Evolutionary conservation across 2,888 invertebrate genomes (phyloP).

Genomic region (Spisula subtruncata): DNA sequence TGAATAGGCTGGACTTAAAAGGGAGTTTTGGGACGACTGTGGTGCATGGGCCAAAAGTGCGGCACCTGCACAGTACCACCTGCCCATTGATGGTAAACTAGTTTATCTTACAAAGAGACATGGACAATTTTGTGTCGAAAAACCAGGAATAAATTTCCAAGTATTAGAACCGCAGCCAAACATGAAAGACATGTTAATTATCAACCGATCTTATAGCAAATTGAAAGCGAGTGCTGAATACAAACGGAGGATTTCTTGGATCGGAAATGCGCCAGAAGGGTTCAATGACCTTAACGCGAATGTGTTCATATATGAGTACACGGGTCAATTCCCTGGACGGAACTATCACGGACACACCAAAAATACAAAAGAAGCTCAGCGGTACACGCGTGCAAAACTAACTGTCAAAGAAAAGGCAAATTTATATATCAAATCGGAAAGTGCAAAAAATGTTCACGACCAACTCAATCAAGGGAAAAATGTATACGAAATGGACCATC

Average conservation of each 20-base stretch:
- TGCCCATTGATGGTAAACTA: not conserved
- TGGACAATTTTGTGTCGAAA: not conserved
- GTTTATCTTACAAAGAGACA: not conserved
- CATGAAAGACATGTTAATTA: not conserved
- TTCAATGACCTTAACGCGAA: not conserved
- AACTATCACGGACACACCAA: slow-evolving; percentile 16
- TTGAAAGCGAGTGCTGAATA: slow-evolving; percentile 13
- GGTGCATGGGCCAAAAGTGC: slow-evolving; percentile 29
- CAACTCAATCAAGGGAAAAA: slow-evolving; percentile 28
- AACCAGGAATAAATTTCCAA: not conserved
- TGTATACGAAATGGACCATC: slow-evolving; percentile 28
- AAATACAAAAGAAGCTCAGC: not conserved
- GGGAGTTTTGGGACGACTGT: slow-evolving; percentile 50
- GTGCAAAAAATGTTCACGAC: slow-evolving; percentile 43
- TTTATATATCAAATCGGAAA: slow-evolving; percentile 5
- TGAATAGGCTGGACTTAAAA: not conserved
- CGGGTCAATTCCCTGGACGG: slow-evolving; percentile 36
- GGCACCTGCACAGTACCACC: not conserved
- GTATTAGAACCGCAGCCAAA: not conserved
- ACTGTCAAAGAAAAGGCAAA: slow-evolving; percentile 6
- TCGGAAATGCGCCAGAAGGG: slow-evolving; percentile 29
- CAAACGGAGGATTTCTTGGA: slow-evolving; percentile 42
- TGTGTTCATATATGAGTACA: too few species aligned
- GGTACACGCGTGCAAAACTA: slow-evolving; percentile 24
- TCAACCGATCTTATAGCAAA: slow-evolving; percentile 23